Evolutionary conservation across 2,797 vertebrate genomes (phyloP).

Genomic region (Anguilla anguilla): DNA sequence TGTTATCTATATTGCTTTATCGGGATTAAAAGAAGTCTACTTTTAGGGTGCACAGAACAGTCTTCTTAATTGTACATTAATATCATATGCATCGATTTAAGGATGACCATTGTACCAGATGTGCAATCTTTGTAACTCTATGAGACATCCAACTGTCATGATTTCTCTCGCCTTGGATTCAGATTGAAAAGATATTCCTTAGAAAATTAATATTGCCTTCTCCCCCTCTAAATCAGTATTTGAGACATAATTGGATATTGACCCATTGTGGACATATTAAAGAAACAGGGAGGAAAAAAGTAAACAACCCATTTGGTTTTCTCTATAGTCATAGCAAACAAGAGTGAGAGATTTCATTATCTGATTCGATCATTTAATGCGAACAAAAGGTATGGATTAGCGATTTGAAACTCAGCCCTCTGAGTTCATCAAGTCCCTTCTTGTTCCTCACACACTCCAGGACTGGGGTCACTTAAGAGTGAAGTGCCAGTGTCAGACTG

Average conservation of each 20-base stretch:
- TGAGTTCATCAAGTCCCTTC: constrained; percentile 24
- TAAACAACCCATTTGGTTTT: constrained; percentile 49
- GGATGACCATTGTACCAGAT: not conserved
- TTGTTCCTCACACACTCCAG: constrained; percentile 27
- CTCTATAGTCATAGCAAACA: constrained; percentile 41
- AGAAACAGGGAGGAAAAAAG: constrained; percentile 40
- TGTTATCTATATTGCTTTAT: not conserved
- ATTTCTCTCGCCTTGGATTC: constrained; percentile 32
- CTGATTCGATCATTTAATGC: constrained; percentile 51
- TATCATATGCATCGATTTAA: not conserved
- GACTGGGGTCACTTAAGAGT: constrained; percentile 29
- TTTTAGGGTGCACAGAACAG: not conserved
- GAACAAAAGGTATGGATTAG: constrained; percentile 48
- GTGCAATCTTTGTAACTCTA: not conserved
- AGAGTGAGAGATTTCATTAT: constrained; percentile 57
- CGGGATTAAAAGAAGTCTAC: not conserved
- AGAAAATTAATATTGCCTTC: constrained; percentile 31
- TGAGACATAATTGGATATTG: constrained; percentile 66
- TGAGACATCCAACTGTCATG: constrained; percentile 36
- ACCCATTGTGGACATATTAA: constrained; percentile 53
- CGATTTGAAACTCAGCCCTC: constrained; percentile 34
- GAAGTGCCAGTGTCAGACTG: constrained; percentile 24
- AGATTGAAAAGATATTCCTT: not conserved
- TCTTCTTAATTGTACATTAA: not conserved
- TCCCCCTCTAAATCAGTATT: constrained; percentile 52